These are phyloP conservation scores for Sinocyclocheilus grahami DNA, from an alignment of 2,113 vertebrate genomes.

Conservation along the genomic window DNA sequence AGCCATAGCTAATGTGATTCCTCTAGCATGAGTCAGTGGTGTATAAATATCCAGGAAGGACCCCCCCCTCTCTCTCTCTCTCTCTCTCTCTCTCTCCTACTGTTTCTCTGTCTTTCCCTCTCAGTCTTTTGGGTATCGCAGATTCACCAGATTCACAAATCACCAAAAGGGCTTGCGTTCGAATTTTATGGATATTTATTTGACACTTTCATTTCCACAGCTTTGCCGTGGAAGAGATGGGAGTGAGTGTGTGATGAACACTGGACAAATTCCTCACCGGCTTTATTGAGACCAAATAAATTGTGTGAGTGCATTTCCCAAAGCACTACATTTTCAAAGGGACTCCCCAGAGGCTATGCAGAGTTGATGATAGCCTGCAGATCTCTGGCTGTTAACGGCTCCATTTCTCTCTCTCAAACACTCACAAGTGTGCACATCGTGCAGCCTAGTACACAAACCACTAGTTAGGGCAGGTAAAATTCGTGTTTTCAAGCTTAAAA, in stretches of 20 bases:
- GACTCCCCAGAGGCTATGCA: constrained; percentile 45
- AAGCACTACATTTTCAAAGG: constrained; percentile 42
- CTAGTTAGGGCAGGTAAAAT: constrained; percentile 3
- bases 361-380: constrained; percentile 42
- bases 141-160: constrained; percentile 56
- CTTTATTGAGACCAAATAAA: constrained; percentile 57
- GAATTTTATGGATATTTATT: constrained; percentile 60
- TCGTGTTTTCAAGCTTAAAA: background rate
- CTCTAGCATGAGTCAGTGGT: constrained; percentile 52
- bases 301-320: constrained; percentile 45
- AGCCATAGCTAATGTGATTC: constrained; percentile 59
- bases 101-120: background rate
- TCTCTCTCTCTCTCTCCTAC: background rate
- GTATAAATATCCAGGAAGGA: constrained; percentile 59
- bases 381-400: constrained; percentile 18
- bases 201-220: constrained; percentile 47
- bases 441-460: background rate
- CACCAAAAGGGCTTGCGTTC: constrained; percentile 49
- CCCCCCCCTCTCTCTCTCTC: background rate
- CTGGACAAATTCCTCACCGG: constrained; percentile 40
- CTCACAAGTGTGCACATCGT: background rate
- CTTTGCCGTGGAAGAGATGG: constrained; percentile 41
- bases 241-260: constrained; percentile 36
- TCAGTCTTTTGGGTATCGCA: constrained; percentile 9
- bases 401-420: background rate